Evolutionary conservation across 2,888 invertebrate species (phyloP).

Genomic region (Aspidiotus destructor): DNA sequence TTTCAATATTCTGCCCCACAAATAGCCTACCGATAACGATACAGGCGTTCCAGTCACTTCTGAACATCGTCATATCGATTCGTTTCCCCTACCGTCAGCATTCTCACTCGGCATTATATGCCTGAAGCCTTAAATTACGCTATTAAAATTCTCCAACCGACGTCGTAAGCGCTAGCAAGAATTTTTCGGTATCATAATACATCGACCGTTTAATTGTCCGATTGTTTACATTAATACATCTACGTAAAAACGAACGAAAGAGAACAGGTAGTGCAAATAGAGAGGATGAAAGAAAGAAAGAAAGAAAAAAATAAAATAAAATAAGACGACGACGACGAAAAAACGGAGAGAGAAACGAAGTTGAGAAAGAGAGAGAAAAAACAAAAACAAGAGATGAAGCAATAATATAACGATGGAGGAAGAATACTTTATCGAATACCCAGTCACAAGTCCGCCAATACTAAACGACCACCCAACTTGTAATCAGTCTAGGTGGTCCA

Average conservation of each 20-base stretch:
- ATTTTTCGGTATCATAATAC: neutral
- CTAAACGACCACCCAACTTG: slow-evolving; percentile 25
- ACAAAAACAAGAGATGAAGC: slow-evolving; percentile 19
- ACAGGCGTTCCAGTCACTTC: no score
- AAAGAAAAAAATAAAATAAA: neutral
- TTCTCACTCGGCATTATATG: no score
- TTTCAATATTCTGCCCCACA: no score
- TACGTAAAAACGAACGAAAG: slow-evolving; percentile 6
- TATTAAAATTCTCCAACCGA: no score
- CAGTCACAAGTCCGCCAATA: slow-evolving; percentile 31
- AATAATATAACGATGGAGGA: slow-evolving; percentile 18
- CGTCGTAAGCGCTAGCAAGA: no score
- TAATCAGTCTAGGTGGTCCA: slow-evolving; percentile 26
- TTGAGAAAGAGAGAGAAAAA: slow-evolving; percentile 8
- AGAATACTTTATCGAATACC: slow-evolving; percentile 16
- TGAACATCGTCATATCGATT: no score
- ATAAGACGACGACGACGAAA: neutral
- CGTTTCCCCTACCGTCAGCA: no score
- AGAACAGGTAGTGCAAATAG: slow-evolving; percentile 26
- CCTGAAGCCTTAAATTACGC: no score
- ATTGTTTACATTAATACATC: slow-evolving; percentile 28
- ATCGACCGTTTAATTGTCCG: slow-evolving; percentile 29
- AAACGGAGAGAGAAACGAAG: neutral
- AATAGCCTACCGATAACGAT: no score
- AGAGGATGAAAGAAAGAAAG: slow-evolving; percentile 1